Conservation (phyloP, 2,888 invertebrate species). For the Troides helena region DNA sequence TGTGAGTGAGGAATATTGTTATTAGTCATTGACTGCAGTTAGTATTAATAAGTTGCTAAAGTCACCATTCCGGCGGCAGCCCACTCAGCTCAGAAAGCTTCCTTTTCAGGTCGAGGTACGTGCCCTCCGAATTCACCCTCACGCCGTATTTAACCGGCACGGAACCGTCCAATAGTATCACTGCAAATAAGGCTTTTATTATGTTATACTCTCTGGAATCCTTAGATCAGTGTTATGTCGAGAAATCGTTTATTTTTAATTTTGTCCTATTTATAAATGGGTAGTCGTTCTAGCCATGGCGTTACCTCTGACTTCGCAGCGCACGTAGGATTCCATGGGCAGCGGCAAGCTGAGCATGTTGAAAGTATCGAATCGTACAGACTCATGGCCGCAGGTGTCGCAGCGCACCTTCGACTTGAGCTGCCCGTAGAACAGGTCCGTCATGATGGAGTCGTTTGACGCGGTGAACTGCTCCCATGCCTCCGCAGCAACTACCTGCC, state of each 20-base stretch:
- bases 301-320: constrained; percentile 87
- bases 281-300: too few relatives aligned
- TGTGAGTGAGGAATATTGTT: too few relatives aligned
- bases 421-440: constrained; percentile 95
- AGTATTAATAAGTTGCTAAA: constrained; percentile 22
- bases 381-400: constrained; percentile 89
- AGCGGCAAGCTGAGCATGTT: constrained; percentile 93
- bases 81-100: constrained; percentile 83
- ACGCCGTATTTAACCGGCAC: constrained; percentile 92
- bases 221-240: too few relatives aligned
- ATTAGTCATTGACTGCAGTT: too few relatives aligned
- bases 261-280: too few relatives aligned
- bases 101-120: constrained; percentile 87
- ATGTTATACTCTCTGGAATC: too few relatives aligned
- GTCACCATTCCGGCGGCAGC: constrained; percentile 69
- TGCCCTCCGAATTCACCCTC: constrained; percentile 90
- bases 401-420: constrained; percentile 93
- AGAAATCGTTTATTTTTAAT: too few relatives aligned
- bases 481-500: constrained; percentile 82
- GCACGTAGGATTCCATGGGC: constrained; percentile 92
- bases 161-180: constrained; percentile 89
- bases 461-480: constrained; percentile 92
- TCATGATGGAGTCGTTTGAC: constrained; percentile 92
- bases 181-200: constrained; percentile 54
- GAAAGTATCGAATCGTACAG: constrained; percentile 95